Base-by-base conservation (phyloP, 2,888 invertebrate species). In the Glyphotaelius pellucidus region DNA sequence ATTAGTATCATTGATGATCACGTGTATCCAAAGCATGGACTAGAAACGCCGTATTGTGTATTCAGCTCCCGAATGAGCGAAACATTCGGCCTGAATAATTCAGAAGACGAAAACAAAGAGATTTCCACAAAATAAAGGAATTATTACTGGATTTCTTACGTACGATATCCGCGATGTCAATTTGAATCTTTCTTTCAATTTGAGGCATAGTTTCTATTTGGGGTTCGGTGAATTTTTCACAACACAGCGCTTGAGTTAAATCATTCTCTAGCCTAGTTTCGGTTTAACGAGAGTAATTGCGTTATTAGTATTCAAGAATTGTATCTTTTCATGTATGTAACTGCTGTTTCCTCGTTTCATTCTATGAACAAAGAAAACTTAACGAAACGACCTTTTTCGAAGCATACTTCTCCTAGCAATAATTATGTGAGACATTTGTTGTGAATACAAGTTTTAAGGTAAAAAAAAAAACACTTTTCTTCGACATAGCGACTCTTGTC, bases 1-100 rank as follows among this genome's bases (percentile, higher is more conserved):
- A 38, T 90, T 83, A 89, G 35, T 67, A 79, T 89, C 31, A n/a
- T 35, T 7, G 35, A 89, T 52, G 19, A 35, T 83, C n/a, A n/a
- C 67, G 31, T 90, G 83, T 92, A 87, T 80, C 86, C 87, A 87
- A 83, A 47, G 67, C 67, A 9, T 67, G 25, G 11, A 67, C 67
- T 25, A 67, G 67, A n/a, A 67, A 67, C 81, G 90, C 86, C 88
- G 32, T 90, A 90, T 90, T 79, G 81, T 79, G 88, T 92, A 92
- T 92, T 92, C 92, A 92, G 80, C 83, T 81, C 88, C 80, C 88
- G 92, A 38, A 85, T 32, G 32, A 80, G 67, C 87, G n/a, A 67
- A 67, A 32, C 86, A 42, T 90, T 85, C 85, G 84, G 42, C 32
- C 83, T 92, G 92, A 92, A 92, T 92, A 90, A 92, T 92, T 90